Evolutionary conservation across 2,888 invertebrate genomes (phyloP).

Genomic region (Anoplius nigerrimus): DNA sequence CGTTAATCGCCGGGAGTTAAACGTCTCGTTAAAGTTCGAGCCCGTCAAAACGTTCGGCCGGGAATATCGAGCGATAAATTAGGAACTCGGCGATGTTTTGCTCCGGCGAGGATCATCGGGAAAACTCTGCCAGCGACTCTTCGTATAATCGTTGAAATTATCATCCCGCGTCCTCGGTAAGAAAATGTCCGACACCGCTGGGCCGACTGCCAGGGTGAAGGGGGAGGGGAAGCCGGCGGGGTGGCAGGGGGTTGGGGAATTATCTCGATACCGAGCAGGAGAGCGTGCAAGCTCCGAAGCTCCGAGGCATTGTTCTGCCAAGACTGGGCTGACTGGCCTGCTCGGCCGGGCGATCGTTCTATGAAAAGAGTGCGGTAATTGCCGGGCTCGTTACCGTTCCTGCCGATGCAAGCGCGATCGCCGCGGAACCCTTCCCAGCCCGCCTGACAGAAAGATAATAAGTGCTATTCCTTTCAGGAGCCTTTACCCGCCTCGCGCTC

Average conservation of each 20-base stretch:
- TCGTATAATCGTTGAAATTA: conserved; percentile 28
- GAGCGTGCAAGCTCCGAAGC: conserved; percentile 36
- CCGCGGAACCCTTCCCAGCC: conserved; percentile 38
- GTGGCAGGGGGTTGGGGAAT: conserved; percentile 44
- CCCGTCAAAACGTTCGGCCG: too few relatives aligned
- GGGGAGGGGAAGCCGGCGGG: too few relatives aligned
- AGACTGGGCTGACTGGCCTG: conserved; percentile 50
- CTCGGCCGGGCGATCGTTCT: conserved; percentile 49
- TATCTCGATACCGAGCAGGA: conserved; percentile 43
- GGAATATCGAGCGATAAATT: background rate
- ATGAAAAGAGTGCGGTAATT: conserved; percentile 60
- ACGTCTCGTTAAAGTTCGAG: too few relatives aligned
- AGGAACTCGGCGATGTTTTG: too few relatives aligned
- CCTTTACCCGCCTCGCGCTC: conserved; percentile 37
- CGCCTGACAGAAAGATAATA: conserved; percentile 60
- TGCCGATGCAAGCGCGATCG: conserved; percentile 58
- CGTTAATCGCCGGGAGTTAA: too few relatives aligned
- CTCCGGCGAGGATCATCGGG: background rate
- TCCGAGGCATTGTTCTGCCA: conserved; percentile 55
- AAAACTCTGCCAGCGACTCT: background rate
- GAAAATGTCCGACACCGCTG: conserved; percentile 44
- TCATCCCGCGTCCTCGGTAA: conserved; percentile 18
- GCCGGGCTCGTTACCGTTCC: conserved; percentile 61
- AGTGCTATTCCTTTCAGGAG: conserved; percentile 59
- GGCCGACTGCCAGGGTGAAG: conserved; percentile 33